These are phyloP conservation scores for Lumbricus terrestris DNA, from an alignment of 2,888 invertebrate species.

Conservation along the genomic window DNA sequence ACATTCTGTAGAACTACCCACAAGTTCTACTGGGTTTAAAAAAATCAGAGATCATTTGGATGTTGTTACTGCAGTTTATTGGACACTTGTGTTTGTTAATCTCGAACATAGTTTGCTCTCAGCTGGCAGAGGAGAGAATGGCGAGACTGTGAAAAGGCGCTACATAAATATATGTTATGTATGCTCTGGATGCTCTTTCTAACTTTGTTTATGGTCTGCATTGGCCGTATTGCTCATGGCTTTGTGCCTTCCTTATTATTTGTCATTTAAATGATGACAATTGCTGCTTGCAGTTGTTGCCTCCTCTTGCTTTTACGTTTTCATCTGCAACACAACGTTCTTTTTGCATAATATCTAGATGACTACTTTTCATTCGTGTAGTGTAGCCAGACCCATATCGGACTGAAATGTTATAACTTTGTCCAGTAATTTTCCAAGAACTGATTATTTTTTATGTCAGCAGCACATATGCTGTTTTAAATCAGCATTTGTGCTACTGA, in stretches of 20 bases:
- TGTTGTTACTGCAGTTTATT: background rate
- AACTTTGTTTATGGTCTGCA: conserved; percentile 3
- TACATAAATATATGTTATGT: background rate
- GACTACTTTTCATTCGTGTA: background rate
- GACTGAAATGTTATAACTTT: background rate
- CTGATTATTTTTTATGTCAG: background rate
- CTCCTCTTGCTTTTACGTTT: background rate
- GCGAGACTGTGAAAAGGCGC: background rate
- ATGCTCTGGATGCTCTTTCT: background rate
- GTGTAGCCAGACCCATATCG: background rate
- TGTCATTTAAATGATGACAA: background rate
- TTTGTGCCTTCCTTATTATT: conserved; percentile 3
- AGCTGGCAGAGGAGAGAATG: background rate
- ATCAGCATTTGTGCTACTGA: background rate
- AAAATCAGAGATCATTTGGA: background rate
- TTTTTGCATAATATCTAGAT: background rate
- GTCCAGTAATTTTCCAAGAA: background rate
- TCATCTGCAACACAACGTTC: too few species aligned
- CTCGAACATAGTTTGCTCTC: background rate
- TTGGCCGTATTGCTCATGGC: background rate
- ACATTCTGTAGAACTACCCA: background rate
- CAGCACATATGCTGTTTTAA: background rate
- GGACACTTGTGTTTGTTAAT: background rate
- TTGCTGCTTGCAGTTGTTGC: background rate
- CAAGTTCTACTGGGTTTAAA: background rate